Evolutionary conservation across 2,888 invertebrate genomes (phyloP).

Genomic region (Portevinia maculata): DNA sequence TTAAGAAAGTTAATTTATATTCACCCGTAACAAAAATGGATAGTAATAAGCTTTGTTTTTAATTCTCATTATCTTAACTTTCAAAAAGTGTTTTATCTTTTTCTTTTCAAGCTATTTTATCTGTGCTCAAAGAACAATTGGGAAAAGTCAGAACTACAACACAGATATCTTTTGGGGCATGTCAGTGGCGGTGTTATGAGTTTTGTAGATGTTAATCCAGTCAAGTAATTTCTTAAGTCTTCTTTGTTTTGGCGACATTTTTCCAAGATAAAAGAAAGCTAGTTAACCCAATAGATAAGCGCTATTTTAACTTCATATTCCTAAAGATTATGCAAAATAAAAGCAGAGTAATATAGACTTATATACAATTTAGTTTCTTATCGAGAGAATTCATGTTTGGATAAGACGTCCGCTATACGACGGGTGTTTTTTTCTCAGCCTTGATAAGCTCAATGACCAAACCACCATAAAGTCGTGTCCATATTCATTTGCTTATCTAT

Average conservation of each 20-base stretch:
- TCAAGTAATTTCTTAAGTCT: conserved; percentile 40
- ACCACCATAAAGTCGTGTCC: background rate
- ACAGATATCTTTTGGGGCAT: conserved; percentile 56
- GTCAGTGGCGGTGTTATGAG: conserved; percentile 9
- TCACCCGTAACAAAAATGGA: background rate
- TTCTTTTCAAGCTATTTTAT: conserved; percentile 27
- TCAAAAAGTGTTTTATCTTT: background rate
- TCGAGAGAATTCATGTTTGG: background rate
- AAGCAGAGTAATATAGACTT: background rate
- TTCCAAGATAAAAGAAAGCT: conserved; percentile 18
- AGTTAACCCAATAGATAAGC: background rate
- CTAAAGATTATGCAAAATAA: conserved; percentile 4
- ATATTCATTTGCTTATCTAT: background rate
- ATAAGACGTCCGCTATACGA: background rate
- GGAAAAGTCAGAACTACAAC: conserved; percentile 11
- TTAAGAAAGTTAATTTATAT: background rate
- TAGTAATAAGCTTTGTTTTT: background rate
- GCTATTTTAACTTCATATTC: background rate
- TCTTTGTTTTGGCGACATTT: conserved; percentile 16
- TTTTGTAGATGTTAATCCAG: conserved; percentile 29
- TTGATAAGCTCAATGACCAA: background rate
- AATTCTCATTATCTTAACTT: background rate
- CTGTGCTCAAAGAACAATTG: conserved; percentile 7
- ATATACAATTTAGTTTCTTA: background rate
- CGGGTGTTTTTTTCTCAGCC: background rate